These are phyloP conservation scores for Tribolium madens DNA, from an alignment of 1,140 invertebrate species.

Conservation along the genomic window DNA sequence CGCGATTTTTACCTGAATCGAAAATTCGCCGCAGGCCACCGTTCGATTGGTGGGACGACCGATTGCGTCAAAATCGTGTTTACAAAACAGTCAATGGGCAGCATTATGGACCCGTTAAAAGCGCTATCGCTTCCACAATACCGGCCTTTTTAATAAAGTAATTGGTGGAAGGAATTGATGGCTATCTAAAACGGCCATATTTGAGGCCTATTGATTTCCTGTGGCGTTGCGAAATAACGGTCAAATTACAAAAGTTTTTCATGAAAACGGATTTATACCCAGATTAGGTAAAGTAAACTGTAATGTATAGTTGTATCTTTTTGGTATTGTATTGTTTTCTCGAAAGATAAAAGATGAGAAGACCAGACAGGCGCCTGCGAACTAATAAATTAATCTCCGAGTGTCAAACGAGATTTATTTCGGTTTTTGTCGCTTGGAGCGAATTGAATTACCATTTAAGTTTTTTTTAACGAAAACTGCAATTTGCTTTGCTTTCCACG, in stretches of 20 bases:
- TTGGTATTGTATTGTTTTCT: background rate
- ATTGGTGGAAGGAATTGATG: background rate
- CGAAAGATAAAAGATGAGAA: background rate
- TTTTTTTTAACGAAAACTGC: no score
- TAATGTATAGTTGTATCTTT: background rate
- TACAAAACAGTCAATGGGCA: background rate
- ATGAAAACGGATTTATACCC: no score
- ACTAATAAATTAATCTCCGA: background rate
- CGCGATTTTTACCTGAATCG: background rate
- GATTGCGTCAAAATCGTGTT: background rate
- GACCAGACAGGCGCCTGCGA: constrained; percentile 4
- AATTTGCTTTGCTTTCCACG: no score
- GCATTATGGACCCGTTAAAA: no score
- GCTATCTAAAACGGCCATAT: background rate
- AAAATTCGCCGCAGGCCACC: background rate
- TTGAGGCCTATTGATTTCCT: background rate
- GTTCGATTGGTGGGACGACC: no score
- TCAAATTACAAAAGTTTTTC: background rate
- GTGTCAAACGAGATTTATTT: background rate
- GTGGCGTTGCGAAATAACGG: background rate
- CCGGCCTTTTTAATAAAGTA: background rate
- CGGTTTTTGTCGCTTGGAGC: background rate
- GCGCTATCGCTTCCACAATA: no score
- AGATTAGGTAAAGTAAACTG: no score
- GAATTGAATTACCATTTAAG: background rate